Base-by-base conservation (phyloP, 2,113 vertebrate species). In the Pheucticus melanocephalus region DNA sequence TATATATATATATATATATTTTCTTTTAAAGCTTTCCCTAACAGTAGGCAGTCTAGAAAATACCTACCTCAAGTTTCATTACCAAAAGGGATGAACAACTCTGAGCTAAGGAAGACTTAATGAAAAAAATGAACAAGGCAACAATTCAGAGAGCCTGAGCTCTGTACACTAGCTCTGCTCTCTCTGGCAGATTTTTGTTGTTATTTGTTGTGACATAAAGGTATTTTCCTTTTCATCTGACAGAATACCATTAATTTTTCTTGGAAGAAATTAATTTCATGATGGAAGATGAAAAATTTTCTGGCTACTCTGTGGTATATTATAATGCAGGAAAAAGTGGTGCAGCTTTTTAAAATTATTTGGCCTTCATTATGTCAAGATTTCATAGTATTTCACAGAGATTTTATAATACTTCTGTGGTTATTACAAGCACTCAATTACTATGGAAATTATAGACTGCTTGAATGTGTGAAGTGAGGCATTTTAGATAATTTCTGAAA, bases 371-470 rank as follows among this genome's bases (percentile, higher is more conserved):
- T 86, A 59, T 90, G 78, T 83, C 45, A 94, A 76, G 47, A 82
- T 59, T 93, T 86, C 56, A 20, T 61, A 83, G 78, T 61, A 39
- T 92, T 92, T 94, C 75, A 54, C 7, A 89, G 66, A 80, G 40
- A 91, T 78, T 82, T 93, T 85, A 60, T 89, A 76, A 82, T 95
- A 91, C 94, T 96, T 96, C 85, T 65, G 39, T 80, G 25, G 39
- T 72, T 97, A 94, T 91, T 90, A 91, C 48, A 81, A 92, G 57
- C 93, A 95, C 86, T 50, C 71, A 89, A 96, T 97, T 97, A 93
- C 89, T 94, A 97, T 96, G 93, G 88, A 97, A 97, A 96, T 97
- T 93, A 95, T 66, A 97, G 88, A n/a, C 84, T 88, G 60, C 91
- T 94, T 94, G 82, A 86, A 77, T 96, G 60, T 97, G 96, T 92